Evolutionary conservation across 2,113 vertebrate genomes (phyloP), one percentile per base, ranked within the genome.

Genomic region (Epinephelus fuscoguttatus): DNA sequence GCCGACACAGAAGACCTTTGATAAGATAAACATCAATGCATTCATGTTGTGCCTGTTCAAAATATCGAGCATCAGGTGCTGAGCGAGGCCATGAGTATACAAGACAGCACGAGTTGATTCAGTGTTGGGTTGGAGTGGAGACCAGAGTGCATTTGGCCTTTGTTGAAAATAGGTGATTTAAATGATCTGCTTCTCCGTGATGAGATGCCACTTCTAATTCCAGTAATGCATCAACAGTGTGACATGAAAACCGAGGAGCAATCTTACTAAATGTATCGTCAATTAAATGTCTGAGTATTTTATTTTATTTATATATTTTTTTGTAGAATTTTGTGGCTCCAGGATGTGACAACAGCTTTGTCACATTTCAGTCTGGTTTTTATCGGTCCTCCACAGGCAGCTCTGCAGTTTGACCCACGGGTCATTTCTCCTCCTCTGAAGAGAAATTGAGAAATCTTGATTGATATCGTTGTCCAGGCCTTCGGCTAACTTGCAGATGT

Each of bases 361-460:
- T 79, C 47, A 56, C 50, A 63, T 79, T 61, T 78, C 13, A 80
- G 12, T 19, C 40, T 47, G 77, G 19, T 70, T 79, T 30, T 82
- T 72, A 76, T 72, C 47, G 27, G 2, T 66, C 63, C 23, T 49
- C 21, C 53, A 40, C 47, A 56, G 42, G 10, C 78, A 42, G 78
- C 81, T 71, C 56, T 80, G 27, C 60, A 79, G 45, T 42, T 64
- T 75, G 78, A 80, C 49, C 81, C 12, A 1, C 37, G 68, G 84
- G 67, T 82, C 52, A 75, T 77, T 71, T 75, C 40, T 63, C 73
- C 62, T 81, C 68, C 64, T 75, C 71, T 30, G 42, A 50, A n/a
- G 45, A 53, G 49, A 87, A 85, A 83, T 53, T 14, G 62, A 62
- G 70, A 68, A 60, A 87, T 55, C 53, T 69, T 81, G 75, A 91